Evolutionary conservation across 2,888 invertebrate species (phyloP), one percentile per base, ranked within the genome.

Genomic region (Cerastis rubricosa): DNA sequence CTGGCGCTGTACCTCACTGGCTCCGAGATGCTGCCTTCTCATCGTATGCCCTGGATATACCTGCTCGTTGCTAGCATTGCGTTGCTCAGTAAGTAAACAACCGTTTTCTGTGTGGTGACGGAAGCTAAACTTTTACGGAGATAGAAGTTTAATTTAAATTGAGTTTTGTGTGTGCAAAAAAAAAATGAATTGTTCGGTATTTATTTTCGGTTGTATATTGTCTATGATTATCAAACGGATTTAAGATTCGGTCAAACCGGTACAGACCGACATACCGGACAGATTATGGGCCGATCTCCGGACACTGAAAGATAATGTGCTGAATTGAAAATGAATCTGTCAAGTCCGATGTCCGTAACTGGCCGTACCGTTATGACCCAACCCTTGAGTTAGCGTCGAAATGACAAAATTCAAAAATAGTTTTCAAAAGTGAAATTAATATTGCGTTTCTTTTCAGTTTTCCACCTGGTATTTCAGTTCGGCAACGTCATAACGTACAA

Each of bases 401-500:
- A 54, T n/a, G 9, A 51, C 25, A 57, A n/a, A 57, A 25, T 35
- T 35, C n/a, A n/a, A 54, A n/a, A 2, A 1, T 14, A 57, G 17
- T 14, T 40, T 25, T 8, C 6, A 12, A 35, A 19, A 9, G 8
- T 19, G 2, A 19, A 43, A 11, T 35, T 70, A 67, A 85, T 2
- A 2, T n/a, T 51, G 9, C 57, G 19, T 79, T 79, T 70, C 11
- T 74, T 95, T 94, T 76, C 97, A 99, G 99, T 98, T 92, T 99
- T 99, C 92, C 99, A 99, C 95, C 97, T 99, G 94, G 97, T 99
- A 91, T 99, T 98, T 90, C 99, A 99, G 96, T 99, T 99, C 94
- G 99, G 99, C 89, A 98, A 99, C 89, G 98, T 99, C 81, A 97
- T 99, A 87, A 99, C 99, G 12, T 99, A 99, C 96, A 99, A 99